Evolutionary conservation across 2,797 vertebrate genomes (phyloP).

Genomic region (Siniperca scherzeri): DNA sequence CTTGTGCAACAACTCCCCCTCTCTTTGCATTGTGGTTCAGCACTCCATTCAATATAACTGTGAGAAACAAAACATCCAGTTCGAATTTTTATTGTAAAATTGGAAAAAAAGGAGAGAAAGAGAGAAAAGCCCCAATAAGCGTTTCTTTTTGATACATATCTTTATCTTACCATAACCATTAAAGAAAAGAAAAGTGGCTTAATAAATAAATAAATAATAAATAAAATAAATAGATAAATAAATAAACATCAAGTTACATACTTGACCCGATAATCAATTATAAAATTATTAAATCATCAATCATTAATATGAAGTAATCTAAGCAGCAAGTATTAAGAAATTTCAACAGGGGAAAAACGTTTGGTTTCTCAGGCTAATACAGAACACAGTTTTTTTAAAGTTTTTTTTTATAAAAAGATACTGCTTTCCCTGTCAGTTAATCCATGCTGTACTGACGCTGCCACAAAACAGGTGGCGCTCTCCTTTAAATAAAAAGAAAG

Average conservation of each 20-base stretch:
- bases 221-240: constrained; percentile 66
- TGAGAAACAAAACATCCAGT: constrained; percentile 78
- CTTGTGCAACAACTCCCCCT: constrained; percentile 60
- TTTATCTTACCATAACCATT: constrained; percentile 84
- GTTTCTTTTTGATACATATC: constrained; percentile 88
- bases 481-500: constrained; percentile 66
- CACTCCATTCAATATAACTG: constrained; percentile 21
- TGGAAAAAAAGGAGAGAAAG: constrained; percentile 91
- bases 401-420: constrained; percentile 81
- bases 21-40: constrained; percentile 16
- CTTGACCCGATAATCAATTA: constrained; percentile 82
- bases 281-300: constrained; percentile 84
- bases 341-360: constrained; percentile 84
- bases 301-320: constrained; percentile 85
- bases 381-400: constrained; percentile 77
- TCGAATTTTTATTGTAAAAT: constrained; percentile 92
- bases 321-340: constrained; percentile 90
- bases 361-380: constrained; percentile 89
- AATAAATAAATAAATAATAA: constrained; percentile 70
- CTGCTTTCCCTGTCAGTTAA: constrained; percentile 84
- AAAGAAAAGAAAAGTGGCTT: constrained; percentile 79
- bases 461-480: constrained; percentile 82
- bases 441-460: constrained; percentile 84
- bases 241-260: constrained; percentile 80
- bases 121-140: constrained; percentile 90